These are phyloP conservation scores for Trissolcus basalis DNA, from an alignment of 1,140 invertebrate genomes.

Conservation along the genomic window DNA sequence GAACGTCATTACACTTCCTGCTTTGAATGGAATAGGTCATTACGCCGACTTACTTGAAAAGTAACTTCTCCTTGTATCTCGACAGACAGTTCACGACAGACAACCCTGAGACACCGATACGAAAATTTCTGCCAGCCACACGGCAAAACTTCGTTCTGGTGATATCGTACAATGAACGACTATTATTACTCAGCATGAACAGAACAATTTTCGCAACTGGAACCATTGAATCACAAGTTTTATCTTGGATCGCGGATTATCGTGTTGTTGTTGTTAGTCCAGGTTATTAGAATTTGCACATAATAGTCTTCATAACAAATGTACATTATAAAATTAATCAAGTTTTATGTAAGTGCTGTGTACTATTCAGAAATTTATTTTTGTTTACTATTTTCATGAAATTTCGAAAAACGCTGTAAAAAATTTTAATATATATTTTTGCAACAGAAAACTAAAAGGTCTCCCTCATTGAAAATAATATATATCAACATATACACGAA, in stretches of 20 bases:
- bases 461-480: no score
- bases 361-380: no score
- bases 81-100: constrained; percentile 33
- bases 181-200: constrained; percentile 53
- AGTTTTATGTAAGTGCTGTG: no score
- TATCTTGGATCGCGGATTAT: constrained; percentile 35
- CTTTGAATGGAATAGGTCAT: constrained; percentile 64
- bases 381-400: no score
- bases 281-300: constrained; percentile 36
- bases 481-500: no score
- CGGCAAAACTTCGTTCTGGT: constrained; percentile 43
- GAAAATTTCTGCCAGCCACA: constrained; percentile 50
- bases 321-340: constrained; percentile 44
- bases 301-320: constrained; percentile 26
- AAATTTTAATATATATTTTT: no score
- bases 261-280: constrained; percentile 43
- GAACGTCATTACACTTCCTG: constrained; percentile 64
- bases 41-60: constrained; percentile 61
- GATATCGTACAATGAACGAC: constrained; percentile 47
- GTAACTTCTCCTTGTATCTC: constrained; percentile 45
- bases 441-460: no score
- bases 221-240: constrained; percentile 24
- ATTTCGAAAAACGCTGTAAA: no score
- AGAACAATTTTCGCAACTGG: constrained; percentile 24
- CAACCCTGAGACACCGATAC: constrained; percentile 42